Evolutionary conservation across 2,113 vertebrate species (phyloP), one percentile per base, ranked within the genome.

Genomic region (Clupea harengus): DNA sequence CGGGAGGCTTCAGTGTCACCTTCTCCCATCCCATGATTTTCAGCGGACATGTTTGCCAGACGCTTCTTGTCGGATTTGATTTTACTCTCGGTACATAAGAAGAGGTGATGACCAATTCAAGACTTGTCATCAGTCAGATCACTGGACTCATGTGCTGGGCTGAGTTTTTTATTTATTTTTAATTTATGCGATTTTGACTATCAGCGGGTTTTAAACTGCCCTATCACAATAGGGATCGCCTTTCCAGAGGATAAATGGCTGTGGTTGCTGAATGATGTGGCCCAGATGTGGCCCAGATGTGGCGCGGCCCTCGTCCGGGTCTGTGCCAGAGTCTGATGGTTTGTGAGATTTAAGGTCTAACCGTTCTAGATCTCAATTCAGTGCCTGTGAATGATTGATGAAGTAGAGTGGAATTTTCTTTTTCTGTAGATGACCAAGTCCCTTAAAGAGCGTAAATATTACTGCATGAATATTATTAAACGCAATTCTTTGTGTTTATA

Each of bases 161-260:
- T 52, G 47, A 86, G 85, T 87, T 91, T 82, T 94, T 94, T 95
- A 95, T 94, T 93, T 92, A 81, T 93, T 92, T 78, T 88, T 94
- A 88, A 94, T 91, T 94, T 95, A 94, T 94, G 92, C 85, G 87
- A 82, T 86, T 87, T 85, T 83, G 91, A 91, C 91, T 91, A 91
- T 93, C 90, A 88, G 87, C 86, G 88, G 84, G 82, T 89, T 90
- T 86, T 85, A 81, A 86, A 86, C 88, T 28, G 85, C 13, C 72
- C 13, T 17, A 32, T 7, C 15, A 32, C 10, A 32, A 8, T 13
- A 15, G 28, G 25, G 11, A 75, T 32, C 8, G 0, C 67, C 67
- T n/a, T 67, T 28, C 67, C 1, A 75, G 25, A 75, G n/a, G 67
- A 75, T 32, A 28, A 5, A 11, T 32, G 72, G 11, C 28, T 78